Base-by-base conservation (phyloP, 2,888 invertebrate species). In the Mamestra brassicae region DNA sequence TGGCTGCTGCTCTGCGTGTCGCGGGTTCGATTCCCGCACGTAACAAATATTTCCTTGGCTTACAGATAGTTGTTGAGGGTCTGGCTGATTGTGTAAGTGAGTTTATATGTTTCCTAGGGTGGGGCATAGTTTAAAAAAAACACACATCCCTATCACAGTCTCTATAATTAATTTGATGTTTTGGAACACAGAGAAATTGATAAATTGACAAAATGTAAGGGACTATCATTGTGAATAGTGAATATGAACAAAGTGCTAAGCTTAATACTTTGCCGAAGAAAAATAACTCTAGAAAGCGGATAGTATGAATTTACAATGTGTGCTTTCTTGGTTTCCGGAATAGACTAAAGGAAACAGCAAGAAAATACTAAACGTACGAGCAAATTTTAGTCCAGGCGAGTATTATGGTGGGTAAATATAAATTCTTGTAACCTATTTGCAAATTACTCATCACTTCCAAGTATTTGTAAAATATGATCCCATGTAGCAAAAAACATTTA, bases 401-500 rank as follows among this genome's bases (percentile, higher is more conserved):
- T 55, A 80, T 55, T 55, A 36, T 76, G 5, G 38, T 45, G 11
- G 11, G 38, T 11, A 64, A 58, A 66, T 65, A 36, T 42, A 55
- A 54, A 57, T 78, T 72, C 34, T 61, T 26, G n/a, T 57, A 38
- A 45, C 7, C 57, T 66, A 64, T 78, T 68, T 72, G 4, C 17
- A 83, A 73, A 47, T 68, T 58, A 52, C 68, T 71, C 55, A 64
- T 68, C 58, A 60, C n/a, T 69, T 70, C 66, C 71, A 75, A 13
- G 67, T 66, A 69, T 81, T 76, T 74, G 67, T 63, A 75, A 79
- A 83, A 80, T 83, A 67, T 77, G 76, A 77, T 78, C 71, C 80
- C 66, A 80, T 74, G 58, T 54, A 77, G 68, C 66, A 86, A 80
- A 85, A 86, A 86, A 81, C 67, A 66, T 75, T 85, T 81, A 79